Evolutionary conservation across 2,888 invertebrate species (phyloP), one percentile per base, ranked within the genome.

Genomic region (Chorisops tibialis): DNA sequence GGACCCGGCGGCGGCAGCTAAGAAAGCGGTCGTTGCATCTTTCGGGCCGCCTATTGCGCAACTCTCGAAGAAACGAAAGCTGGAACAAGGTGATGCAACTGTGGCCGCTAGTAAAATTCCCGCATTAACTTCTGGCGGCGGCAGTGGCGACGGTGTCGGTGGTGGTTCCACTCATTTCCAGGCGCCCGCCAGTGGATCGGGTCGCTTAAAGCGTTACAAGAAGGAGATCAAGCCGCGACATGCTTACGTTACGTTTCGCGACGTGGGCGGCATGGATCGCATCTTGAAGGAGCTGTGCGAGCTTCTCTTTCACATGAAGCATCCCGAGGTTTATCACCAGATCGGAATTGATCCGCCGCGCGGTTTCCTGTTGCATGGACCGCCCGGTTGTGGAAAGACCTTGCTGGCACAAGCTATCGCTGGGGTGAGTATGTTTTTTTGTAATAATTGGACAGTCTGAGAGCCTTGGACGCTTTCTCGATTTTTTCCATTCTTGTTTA

Each of bases 311-410:
- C 95, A 96, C 73, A 86, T 96, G 76, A 89, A 88, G 70, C 91
- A 94, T 72, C 93, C 96, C 2, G 91, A 94, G 75, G 85, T 96
- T n/a, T 96, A 93, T 75, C 81, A 82, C 63, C 83, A 87, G 68
- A 81, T 96, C 65, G 95, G 95, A 1, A 86, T 94, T 58, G 85
- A 89, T 66, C 91, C 96, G 39, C 93, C 96, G 0, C 83, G 93
- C 72, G 97, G 96, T 22, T 88, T 97, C 70, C 79, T 99, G 52
- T 80, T 98, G 49, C 96, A 97, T 76, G 98, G 98, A 0, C 97
- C 98, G 1, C 94, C 97, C 0, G 98, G 98, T 0, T 94, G 95
- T 74, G 97, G 98, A 0, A 93, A 93, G 79, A 91, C 90, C 3
- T 80, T 91, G 60, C 72, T 93, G 63, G 93, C 92, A 0, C 82